phyloP scores from a whole-genome alignment of 1,140 invertebrate genomes.

The Neodiprion virginianus region DNA sequence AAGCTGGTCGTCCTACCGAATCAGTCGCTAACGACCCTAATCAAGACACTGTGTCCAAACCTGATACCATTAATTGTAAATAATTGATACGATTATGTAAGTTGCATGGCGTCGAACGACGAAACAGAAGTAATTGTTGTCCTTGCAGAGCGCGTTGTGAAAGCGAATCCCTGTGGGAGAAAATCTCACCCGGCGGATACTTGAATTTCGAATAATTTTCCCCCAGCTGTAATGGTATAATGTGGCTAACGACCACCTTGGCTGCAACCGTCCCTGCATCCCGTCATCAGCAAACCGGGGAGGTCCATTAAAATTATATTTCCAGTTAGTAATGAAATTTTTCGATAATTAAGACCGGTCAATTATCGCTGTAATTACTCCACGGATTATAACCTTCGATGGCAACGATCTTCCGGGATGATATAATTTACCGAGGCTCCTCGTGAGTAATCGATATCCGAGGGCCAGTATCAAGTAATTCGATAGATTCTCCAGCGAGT shows the following conservation, averaged over 20 bases:
- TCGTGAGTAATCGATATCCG: constrained; percentile 37
- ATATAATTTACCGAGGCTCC: constrained; percentile 31
- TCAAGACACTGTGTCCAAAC: constrained; percentile 10
- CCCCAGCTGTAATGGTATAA: too few relatives aligned
- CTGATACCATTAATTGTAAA: constrained; percentile 46
- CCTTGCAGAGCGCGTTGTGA: constrained; percentile 1
- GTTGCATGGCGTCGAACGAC: not conserved
- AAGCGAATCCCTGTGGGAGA: not conserved
- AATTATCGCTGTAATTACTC: constrained; percentile 45
- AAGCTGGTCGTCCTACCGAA: not conserved
- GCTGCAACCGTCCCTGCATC: too few relatives aligned
- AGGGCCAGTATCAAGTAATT: not conserved
- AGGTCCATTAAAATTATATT: constrained; percentile 38
- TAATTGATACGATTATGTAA: not conserved
- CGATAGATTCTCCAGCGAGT: not conserved
- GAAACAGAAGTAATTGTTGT: not conserved
- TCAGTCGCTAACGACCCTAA: constrained; percentile 6
- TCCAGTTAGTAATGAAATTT: constrained; percentile 44
- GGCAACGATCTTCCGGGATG: constrained; percentile 11
- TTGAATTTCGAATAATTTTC: too few relatives aligned
- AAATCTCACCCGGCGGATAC: too few relatives aligned
- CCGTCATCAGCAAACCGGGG: not conserved
- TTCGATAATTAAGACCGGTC: constrained; percentile 43
- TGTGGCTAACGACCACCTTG: too few relatives aligned
- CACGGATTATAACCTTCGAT: constrained; percentile 16